A percentile compares a stretch with the other conserved stretches of the same genome.
Conservation (phyloP, 2,888 invertebrate genomes). For the Atrina japonica region DNA sequence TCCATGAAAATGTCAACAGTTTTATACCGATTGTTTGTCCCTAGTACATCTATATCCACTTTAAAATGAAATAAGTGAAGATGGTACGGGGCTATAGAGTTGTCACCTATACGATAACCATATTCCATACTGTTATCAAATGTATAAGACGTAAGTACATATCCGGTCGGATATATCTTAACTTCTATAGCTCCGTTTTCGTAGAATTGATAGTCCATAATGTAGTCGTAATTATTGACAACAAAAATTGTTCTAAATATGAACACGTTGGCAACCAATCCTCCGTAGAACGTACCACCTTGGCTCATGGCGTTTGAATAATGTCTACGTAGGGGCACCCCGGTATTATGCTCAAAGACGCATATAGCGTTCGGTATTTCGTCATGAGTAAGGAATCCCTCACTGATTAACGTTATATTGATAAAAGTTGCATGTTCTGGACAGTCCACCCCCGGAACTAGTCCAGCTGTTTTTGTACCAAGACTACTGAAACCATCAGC, state of each 20-base stretch:
- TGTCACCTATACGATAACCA: conserved; percentile 58
- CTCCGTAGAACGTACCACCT: conserved; percentile 68
- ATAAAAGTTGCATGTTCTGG: conserved; percentile 69
- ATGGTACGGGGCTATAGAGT: conserved; percentile 67
- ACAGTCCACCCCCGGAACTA: conserved; percentile 75
- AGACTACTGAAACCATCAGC: conserved; percentile 70
- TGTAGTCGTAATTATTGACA: conserved; percentile 75
- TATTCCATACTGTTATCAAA: conserved; percentile 59
- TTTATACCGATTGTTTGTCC: conserved; percentile 68
- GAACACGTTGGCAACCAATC: conserved; percentile 62
- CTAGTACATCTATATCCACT: conserved; percentile 74
- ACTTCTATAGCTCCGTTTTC: conserved; percentile 71
- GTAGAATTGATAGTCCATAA: conserved; percentile 73
- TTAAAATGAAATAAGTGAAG: conserved; percentile 74
- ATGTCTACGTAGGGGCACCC: conserved; percentile 69
- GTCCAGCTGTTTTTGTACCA: conserved; percentile 65
- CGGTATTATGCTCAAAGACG: conserved; percentile 72
- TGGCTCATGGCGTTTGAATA: conserved; percentile 58
- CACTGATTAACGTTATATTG: conserved; percentile 51
- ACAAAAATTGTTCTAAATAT: conserved; percentile 68
- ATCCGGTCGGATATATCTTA: conserved; percentile 71
- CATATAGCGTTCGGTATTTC: conserved; percentile 63
- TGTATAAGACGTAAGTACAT: conserved; percentile 63
- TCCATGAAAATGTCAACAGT: conserved; percentile 61
- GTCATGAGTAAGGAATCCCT: conserved; percentile 29